phyloP scores from a whole-genome alignment of 2,113 vertebrate genomes.

The Coryphaenoides rupestris region DNA sequence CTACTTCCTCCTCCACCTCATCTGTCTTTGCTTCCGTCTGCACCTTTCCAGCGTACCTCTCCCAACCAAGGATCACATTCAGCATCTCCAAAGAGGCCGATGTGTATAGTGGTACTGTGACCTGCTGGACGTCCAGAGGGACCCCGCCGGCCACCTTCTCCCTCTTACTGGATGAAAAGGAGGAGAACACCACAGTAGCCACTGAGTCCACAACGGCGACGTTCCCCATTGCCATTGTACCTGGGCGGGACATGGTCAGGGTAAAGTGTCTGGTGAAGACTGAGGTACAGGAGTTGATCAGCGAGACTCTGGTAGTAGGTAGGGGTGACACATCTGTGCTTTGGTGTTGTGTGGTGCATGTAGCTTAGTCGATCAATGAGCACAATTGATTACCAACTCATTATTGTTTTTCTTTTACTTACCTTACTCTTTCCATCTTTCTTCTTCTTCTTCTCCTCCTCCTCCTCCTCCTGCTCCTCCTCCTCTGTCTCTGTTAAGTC shows the following conservation, averaged over 20 bases:
- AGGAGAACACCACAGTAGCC: constrained; percentile 11
- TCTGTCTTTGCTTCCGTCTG: no score
- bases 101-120: constrained; percentile 56
- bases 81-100: constrained; percentile 41
- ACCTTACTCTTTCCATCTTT: neutral
- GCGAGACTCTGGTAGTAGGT: constrained; percentile 72
- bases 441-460: neutral
- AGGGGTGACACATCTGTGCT: constrained; percentile 25
- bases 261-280: constrained; percentile 59
- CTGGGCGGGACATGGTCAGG: constrained; percentile 39
- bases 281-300: constrained; percentile 42
- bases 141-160: constrained; percentile 67
- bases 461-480: neutral
- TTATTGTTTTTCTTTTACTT: neutral
- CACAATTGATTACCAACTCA: no score
- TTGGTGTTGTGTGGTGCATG: neutral
- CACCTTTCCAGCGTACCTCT: constrained; percentile 58
- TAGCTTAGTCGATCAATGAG: neutral
- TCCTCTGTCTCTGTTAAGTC: constrained; percentile 34
- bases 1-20: no score
- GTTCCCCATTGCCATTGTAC: constrained; percentile 53
- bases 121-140: constrained; percentile 62
- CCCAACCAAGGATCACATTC: constrained; percentile 60
- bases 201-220: constrained; percentile 36
- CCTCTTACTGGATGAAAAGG: constrained; percentile 45